Conservation (phyloP, 2,888 invertebrate genomes). For the Palloptera scutellata region DNA sequence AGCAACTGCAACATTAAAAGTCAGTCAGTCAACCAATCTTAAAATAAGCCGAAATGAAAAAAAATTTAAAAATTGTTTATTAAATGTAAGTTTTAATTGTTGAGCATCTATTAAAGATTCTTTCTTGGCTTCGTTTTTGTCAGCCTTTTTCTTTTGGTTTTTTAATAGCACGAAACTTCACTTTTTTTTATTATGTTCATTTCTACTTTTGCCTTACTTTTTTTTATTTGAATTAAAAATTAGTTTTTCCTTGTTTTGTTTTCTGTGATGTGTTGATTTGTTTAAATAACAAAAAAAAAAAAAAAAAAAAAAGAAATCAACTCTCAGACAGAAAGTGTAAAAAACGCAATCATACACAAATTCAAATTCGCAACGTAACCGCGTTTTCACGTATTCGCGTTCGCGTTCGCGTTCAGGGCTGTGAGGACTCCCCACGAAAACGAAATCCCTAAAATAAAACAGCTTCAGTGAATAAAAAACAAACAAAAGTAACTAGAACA, state of each 20-base stretch:
- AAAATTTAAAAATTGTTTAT: too few relatives aligned
- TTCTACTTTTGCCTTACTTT: conserved; percentile 9
- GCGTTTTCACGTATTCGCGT: too few relatives aligned
- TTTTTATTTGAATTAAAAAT: conserved; percentile 10
- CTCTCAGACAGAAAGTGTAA: too few relatives aligned
- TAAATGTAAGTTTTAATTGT: too few relatives aligned
- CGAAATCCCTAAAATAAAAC: background rate
- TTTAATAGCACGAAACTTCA: conserved; percentile 23
- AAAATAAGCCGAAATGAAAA: too few relatives aligned
- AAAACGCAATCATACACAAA: too few relatives aligned
- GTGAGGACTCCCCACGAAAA: too few relatives aligned
- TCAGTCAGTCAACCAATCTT: conserved; percentile 7
- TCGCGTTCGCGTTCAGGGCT: too few relatives aligned
- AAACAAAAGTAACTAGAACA: background rate
- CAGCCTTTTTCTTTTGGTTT: background rate
- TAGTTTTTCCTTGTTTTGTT: background rate
- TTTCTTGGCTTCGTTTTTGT: too few relatives aligned
- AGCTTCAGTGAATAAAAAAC: conserved; percentile 20
- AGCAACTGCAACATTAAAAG: background rate
- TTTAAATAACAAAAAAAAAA: conserved; percentile 23
- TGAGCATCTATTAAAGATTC: too few relatives aligned
- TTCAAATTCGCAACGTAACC: too few relatives aligned
- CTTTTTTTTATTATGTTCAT: conserved; percentile 14
- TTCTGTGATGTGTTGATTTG: conserved; percentile 4
- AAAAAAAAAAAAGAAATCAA: too few relatives aligned